These are phyloP conservation scores for Drosophila ironensis DNA, from an alignment of 1,140 invertebrate genomes.

Conservation along the genomic window DNA sequence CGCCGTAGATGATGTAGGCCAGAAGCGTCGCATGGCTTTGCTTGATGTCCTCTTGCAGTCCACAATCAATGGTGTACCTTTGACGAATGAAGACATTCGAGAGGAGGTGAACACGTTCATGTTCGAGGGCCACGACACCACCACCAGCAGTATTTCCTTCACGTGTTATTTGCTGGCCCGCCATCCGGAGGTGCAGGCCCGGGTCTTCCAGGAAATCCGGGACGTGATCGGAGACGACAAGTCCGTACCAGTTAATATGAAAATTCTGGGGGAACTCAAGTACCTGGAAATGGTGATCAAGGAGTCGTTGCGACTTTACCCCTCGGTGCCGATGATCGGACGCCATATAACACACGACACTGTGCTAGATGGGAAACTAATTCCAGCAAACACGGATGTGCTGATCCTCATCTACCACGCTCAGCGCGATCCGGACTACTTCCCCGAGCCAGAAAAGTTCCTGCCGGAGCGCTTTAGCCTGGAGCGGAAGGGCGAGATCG, in stretches of 20 bases:
- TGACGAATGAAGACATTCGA: constrained; percentile 86
- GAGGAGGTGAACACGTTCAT: constrained; percentile 91
- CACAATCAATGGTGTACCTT: constrained; percentile 83
- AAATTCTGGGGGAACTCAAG: constrained; percentile 62
- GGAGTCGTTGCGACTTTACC: constrained; percentile 85
- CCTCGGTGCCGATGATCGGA: constrained; percentile 87
- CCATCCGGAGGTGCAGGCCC: constrained; percentile 85
- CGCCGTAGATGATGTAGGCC: constrained; percentile 68
- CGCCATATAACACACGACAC: constrained; percentile 83
- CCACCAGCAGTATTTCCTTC: constrained; percentile 84
- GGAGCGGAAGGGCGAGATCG: constrained; percentile 80
- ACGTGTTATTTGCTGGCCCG: constrained; percentile 83
- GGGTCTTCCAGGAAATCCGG: constrained; percentile 84
- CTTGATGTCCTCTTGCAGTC: constrained; percentile 89
- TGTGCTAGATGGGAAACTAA: constrained; percentile 72
- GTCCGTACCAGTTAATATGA: constrained; percentile 39
- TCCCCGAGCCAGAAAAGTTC: constrained; percentile 85
- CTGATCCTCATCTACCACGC: constrained; percentile 82
- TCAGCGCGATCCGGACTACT: constrained; percentile 83
- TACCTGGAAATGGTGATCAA: constrained; percentile 85
- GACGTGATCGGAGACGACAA: constrained; percentile 83
- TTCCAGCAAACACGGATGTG: constrained; percentile 81
- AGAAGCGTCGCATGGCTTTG: constrained; percentile 87
- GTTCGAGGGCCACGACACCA: constrained; percentile 91
- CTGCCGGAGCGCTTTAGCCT: constrained; percentile 86